phyloP scores from a whole-genome alignment of 2,888 invertebrate species.

The Carpatolechia fugitivella region DNA sequence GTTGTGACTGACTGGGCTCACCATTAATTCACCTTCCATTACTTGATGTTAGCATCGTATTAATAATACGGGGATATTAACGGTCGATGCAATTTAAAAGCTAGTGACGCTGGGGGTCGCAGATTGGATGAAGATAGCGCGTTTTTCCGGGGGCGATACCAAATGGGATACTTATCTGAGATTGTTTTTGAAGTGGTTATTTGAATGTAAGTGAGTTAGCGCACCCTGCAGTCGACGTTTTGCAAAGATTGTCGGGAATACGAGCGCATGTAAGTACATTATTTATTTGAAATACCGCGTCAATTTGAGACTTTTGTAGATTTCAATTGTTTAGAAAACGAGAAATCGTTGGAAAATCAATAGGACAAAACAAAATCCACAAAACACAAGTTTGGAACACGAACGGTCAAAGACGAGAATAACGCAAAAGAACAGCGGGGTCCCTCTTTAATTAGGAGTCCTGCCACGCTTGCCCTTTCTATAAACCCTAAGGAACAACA shows the following conservation, averaged over 20 bases:
- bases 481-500: conserved; percentile 51
- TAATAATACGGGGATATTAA: conserved; percentile 23
- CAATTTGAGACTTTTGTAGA: no score
- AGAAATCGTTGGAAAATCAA: not conserved
- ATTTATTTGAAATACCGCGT: not conserved
- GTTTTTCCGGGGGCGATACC: conserved; percentile 34
- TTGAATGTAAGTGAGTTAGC: conserved; percentile 48
- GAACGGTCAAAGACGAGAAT: conserved; percentile 31
- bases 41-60: conserved; percentile 24
- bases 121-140: conserved; percentile 38
- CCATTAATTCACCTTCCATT: conserved; percentile 43
- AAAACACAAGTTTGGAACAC: conserved; percentile 16
- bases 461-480: conserved; percentile 69
- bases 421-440: conserved; percentile 52
- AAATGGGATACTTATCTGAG: conserved; percentile 48
- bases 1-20: conserved; percentile 23
- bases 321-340: no score
- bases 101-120: conserved; percentile 31
- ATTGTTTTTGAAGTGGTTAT: conserved; percentile 66
- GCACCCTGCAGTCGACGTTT: conserved; percentile 8
- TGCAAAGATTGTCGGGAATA: not conserved
- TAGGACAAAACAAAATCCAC: conserved; percentile 4
- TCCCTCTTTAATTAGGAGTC: conserved; percentile 72
- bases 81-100: conserved; percentile 16
- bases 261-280: not conserved